Conservation (phyloP, 2,113 vertebrate genomes). For the Phocoena sinus region DNA sequence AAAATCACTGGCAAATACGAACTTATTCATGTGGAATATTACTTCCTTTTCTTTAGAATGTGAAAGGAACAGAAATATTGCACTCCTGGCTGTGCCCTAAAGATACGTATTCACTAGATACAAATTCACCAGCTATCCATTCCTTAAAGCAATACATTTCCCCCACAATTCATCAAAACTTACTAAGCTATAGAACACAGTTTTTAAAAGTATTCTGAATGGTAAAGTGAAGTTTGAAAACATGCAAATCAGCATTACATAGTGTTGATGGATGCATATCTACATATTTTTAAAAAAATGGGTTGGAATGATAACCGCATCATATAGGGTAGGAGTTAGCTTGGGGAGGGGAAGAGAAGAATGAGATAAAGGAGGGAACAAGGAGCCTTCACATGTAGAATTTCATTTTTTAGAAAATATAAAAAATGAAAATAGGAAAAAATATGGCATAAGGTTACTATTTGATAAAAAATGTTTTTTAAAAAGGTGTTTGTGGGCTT, state of each 20-base stretch:
- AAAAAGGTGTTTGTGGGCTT: neutral
- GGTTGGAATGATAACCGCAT: neutral
- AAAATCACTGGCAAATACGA: constrained; percentile 45
- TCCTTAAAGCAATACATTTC: neutral
- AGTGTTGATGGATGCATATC: neutral
- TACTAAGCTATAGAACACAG: neutral
- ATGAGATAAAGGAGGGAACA: neutral
- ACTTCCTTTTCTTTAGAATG: constrained; percentile 25
- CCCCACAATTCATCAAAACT: constrained; percentile 14
- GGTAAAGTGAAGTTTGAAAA: constrained; percentile 27
- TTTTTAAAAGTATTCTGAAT: constrained; percentile 30
- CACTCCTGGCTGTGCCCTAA: neutral
- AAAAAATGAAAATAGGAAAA: neutral
- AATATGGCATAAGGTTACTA: neutral
- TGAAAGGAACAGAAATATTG: constrained; percentile 2
- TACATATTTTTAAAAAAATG: neutral
- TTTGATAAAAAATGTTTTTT: neutral
- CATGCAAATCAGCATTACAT: neutral
- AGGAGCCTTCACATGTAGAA: neutral
- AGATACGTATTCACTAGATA: neutral
- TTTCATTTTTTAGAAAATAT: constrained; percentile 21
- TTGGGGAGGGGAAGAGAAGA: neutral
- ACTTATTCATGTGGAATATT: constrained; percentile 47
- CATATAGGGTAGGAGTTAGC: neutral
- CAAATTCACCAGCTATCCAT: neutral